phyloP scores from a whole-genome alignment of 2,888 invertebrate genomes.

The Drosophila atripex region DNA sequence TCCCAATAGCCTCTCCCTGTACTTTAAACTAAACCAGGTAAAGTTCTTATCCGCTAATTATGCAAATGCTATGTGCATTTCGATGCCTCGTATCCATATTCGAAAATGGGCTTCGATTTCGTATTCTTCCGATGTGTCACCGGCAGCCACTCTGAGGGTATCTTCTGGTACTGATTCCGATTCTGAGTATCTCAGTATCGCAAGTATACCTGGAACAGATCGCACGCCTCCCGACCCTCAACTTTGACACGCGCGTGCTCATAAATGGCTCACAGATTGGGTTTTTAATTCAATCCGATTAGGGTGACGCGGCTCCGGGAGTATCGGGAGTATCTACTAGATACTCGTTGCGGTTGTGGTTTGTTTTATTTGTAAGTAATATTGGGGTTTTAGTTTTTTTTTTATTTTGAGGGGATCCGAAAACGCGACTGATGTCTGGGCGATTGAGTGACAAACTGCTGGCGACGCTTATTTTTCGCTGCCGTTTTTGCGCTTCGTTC shows the following conservation, averaged over 20 bases:
- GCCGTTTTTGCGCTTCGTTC: slow-evolving; percentile 59
- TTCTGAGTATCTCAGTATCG: slow-evolving; percentile 30
- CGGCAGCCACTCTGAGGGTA: slow-evolving; percentile 16
- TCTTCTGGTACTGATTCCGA: slow-evolving; percentile 13
- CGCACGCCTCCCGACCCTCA: slow-evolving; percentile 29
- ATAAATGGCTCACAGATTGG: slow-evolving; percentile 13
- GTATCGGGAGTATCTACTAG: slow-evolving; percentile 30
- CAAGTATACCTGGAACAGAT: slow-evolving; percentile 38
- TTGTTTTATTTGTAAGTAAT: slow-evolving; percentile 8
- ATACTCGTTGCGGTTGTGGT: slow-evolving; percentile 20
- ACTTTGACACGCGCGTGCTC: slow-evolving; percentile 46
- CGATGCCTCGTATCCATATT: slow-evolving; percentile 23
- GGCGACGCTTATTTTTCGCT: slow-evolving; percentile 62
- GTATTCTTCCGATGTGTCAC: slow-evolving; percentile 15
- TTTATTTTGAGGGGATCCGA: slow-evolving; percentile 28
- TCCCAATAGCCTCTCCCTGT: slow-evolving; percentile 3
- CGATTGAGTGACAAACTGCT: slow-evolving; percentile 77
- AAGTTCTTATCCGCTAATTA: slow-evolving; percentile 43
- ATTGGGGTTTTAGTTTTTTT: background rate
- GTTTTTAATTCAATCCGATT: slow-evolving; percentile 6
- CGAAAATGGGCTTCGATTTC: slow-evolving; percentile 20
- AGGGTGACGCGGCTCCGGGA: slow-evolving; percentile 8
- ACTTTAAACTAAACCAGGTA: background rate
- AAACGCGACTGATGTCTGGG: slow-evolving; percentile 72
- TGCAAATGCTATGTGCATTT: slow-evolving; percentile 48